Evolutionary conservation across 2,113 vertebrate genomes (phyloP), one percentile per base, ranked within the genome.

Genomic region (Laterallus jamaicensis): DNA sequence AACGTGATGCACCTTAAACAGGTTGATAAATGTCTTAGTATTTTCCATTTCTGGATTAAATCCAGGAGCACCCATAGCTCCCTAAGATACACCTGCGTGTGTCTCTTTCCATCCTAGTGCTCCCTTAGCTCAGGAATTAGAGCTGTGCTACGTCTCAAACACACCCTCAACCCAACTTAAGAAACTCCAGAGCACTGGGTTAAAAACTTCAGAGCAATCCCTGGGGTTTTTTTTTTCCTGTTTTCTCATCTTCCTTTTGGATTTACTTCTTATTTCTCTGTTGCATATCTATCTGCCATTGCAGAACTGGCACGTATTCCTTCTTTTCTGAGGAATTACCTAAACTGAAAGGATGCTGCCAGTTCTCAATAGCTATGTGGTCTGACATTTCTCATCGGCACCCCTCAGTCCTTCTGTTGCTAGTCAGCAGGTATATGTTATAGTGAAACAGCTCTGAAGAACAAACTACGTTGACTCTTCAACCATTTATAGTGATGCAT

Each of bases 241-340:
- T 37, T 2, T 47, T 67, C 80, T 32, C 10, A 12, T n/a, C 19
- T 88, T 37, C 32, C 69, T 91, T 86, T 91, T 58, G 54, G 29
- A 39, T 89, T 91, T 78, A 35, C 1, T 47, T 92, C 49, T 79
- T 24, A 32, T 80, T 70, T 63, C 17, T 32, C n/a, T 20, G 37
- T 68, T 54, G 49, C n/a, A 42, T 42, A 42, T 42, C 18, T 15
- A 37, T 11, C 58, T 71, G 70, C 32, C 16, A 28, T 67, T 91
- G 58, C 50, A 39, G 62, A 91, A 21, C 9, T 0, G 0, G 20
- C 39, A 42, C 0, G 1, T 29, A 16, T 21, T 24, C 24, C 50
- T 63, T 37, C 58, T 68, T 82, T 76, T 58, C 12, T 37, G 81
- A 44, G 13, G 31, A 47, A 44, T 87, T 62, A 49, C 39, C 19